A percentile compares a stretch with the other conserved stretches of the same genome.
Conservation (phyloP, 2,888 invertebrate species). For the Heliconius erato region DNA sequence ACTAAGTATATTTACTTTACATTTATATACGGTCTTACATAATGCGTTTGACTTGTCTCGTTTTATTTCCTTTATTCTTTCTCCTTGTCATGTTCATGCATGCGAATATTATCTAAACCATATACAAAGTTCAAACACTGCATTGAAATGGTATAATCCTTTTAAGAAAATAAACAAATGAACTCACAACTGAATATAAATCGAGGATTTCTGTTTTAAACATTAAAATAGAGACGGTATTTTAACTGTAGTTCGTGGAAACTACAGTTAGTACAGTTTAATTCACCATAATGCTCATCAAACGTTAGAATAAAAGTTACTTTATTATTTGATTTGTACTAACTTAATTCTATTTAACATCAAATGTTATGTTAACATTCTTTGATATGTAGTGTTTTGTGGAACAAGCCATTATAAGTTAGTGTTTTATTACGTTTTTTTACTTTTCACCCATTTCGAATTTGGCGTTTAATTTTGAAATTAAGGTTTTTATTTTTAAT, state of each 20-base stretch:
- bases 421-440: not conserved
- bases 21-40: constrained; percentile 17
- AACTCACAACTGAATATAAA: constrained; percentile 34
- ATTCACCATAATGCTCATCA: constrained; percentile 4
- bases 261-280: not conserved
- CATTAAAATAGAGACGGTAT: not conserved
- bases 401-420: not conserved
- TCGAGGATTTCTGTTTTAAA: constrained; percentile 23
- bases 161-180: constrained; percentile 39
- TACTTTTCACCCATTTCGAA: not conserved
- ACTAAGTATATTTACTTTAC: constrained; percentile 17
- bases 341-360: not conserved
- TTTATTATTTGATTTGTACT: not conserved
- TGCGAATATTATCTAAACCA: constrained; percentile 29
- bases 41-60: constrained; percentile 34
- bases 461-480: too few relatives aligned
- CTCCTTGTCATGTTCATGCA: constrained; percentile 38
- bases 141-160: constrained; percentile 28
- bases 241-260: not conserved
- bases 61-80: constrained; percentile 38
- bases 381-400: not conserved
- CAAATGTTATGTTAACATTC: not conserved
- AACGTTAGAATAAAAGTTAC: not conserved
- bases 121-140: constrained; percentile 30
- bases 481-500: too few relatives aligned